Evolutionary conservation across 2,888 invertebrate genomes (phyloP).

Genomic region (Caenorhabditis sp.): DNA sequence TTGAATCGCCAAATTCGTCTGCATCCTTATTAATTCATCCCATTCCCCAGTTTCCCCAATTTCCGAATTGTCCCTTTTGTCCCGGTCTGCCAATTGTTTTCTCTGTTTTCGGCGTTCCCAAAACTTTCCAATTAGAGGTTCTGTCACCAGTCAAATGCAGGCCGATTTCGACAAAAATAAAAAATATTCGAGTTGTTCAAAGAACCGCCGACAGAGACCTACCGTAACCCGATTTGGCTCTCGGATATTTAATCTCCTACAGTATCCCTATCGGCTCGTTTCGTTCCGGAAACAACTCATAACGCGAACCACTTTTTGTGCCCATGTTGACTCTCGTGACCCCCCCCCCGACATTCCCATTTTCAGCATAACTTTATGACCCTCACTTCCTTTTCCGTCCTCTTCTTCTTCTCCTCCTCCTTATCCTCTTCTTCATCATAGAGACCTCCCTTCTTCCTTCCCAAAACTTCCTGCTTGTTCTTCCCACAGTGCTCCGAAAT

Average conservation of each 20-base stretch:
- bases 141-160: background rate
- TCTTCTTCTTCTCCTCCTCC: too few relatives aligned
- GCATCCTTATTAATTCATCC: too few relatives aligned
- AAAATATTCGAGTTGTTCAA: too few relatives aligned
- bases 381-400: background rate
- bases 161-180: background rate
- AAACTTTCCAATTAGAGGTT: background rate
- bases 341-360: background rate
- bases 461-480: slow-evolving; percentile 17
- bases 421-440: background rate
- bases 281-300: slow-evolving; percentile 6
- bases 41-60: too few relatives aligned
- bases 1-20: too few relatives aligned
- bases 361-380: slow-evolving; percentile 2
- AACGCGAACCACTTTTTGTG: background rate
- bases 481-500: slow-evolving; percentile 48
- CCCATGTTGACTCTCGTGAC: too few relatives aligned
- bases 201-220: too few relatives aligned
- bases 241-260: background rate
- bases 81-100: too few relatives aligned
- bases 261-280: background rate
- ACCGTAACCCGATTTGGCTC: background rate
- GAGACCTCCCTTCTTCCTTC: background rate
- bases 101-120: too few relatives aligned
- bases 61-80: too few relatives aligned